Evolutionary conservation across 1,140 invertebrate species (phyloP).

Genomic region (Anastrepha obliqua): DNA sequence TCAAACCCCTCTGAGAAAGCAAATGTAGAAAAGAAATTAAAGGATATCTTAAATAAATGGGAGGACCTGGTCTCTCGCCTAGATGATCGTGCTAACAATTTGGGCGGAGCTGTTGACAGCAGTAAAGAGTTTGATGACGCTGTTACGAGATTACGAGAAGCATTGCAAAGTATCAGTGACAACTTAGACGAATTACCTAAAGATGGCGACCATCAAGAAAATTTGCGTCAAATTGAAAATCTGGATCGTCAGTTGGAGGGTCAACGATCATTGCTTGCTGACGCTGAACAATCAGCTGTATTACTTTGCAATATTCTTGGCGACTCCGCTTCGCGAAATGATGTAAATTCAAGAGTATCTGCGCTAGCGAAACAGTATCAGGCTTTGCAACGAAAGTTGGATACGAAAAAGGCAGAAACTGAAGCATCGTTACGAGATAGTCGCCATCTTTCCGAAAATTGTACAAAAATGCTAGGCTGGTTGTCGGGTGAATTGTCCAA

Average conservation of each 20-base stretch:
- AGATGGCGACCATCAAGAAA: slow-evolving; percentile 90
- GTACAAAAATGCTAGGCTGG: slow-evolving; percentile 91
- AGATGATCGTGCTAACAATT: slow-evolving; percentile 87
- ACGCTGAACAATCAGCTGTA: slow-evolving; percentile 90
- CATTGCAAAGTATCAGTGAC: slow-evolving; percentile 89
- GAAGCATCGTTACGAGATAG: slow-evolving; percentile 89
- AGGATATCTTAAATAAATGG: slow-evolving; percentile 85
- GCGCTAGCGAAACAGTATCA: slow-evolving; percentile 89
- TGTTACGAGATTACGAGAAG: slow-evolving; percentile 85
- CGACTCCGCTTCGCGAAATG: slow-evolving; percentile 90
- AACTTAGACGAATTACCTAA: slow-evolving; percentile 88
- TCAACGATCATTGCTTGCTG: slow-evolving; percentile 88
- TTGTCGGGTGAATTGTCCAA: slow-evolving; percentile 85
- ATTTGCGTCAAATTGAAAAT: slow-evolving; percentile 89
- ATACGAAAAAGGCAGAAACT: slow-evolving; percentile 91
- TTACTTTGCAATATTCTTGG: slow-evolving; percentile 92
- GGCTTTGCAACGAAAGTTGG: slow-evolving; percentile 90
- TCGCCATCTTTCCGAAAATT: slow-evolving; percentile 90
- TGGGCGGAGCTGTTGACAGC: slow-evolving; percentile 91
- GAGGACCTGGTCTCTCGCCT: slow-evolving; percentile 84
- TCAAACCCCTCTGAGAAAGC: slow-evolving; percentile 84
- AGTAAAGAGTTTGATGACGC: slow-evolving; percentile 93
- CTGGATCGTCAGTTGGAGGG: slow-evolving; percentile 91
- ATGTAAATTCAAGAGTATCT: slow-evolving; percentile 91
- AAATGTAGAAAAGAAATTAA: slow-evolving; percentile 81